Evolutionary conservation across 2,888 invertebrate genomes (phyloP).

Genomic region (Thelaira solivaga): DNA sequence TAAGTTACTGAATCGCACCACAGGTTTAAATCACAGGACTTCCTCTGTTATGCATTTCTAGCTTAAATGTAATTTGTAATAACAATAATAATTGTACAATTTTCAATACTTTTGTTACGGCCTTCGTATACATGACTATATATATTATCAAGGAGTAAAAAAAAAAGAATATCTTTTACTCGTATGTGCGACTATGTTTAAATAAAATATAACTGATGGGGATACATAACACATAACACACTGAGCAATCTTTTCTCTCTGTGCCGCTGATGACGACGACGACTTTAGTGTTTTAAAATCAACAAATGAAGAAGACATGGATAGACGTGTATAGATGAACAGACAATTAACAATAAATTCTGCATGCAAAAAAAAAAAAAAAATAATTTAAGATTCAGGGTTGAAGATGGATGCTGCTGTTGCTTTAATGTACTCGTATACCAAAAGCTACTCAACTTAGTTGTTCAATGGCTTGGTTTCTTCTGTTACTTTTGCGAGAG

Average conservation of each 20-base stretch:
- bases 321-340: constrained; percentile 35
- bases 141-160: constrained; percentile 19
- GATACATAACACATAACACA: constrained; percentile 49
- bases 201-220: constrained; percentile 40
- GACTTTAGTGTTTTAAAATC: constrained; percentile 2
- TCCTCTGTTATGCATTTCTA: too few relatives aligned
- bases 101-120: neutral
- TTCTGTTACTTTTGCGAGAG: too few relatives aligned
- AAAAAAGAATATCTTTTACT: neutral
- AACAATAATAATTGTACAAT: too few relatives aligned
- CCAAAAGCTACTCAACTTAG: constrained; percentile 8
- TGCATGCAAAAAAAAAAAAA: constrained; percentile 41
- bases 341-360: constrained; percentile 30
- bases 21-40: too few relatives aligned
- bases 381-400: constrained; percentile 52
- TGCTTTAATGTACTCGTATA: too few relatives aligned
- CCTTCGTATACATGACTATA: neutral
- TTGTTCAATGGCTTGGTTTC: constrained; percentile 7
- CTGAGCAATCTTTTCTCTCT: too few relatives aligned
- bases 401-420: constrained; percentile 55
- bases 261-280: constrained; percentile 45
- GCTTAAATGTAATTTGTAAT: too few relatives aligned
- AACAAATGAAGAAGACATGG: constrained; percentile 9
- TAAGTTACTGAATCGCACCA: too few relatives aligned
- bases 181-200: neutral